phyloP scores from a whole-genome alignment of 2,888 invertebrate species.

The Tortricodes alternella region DNA sequence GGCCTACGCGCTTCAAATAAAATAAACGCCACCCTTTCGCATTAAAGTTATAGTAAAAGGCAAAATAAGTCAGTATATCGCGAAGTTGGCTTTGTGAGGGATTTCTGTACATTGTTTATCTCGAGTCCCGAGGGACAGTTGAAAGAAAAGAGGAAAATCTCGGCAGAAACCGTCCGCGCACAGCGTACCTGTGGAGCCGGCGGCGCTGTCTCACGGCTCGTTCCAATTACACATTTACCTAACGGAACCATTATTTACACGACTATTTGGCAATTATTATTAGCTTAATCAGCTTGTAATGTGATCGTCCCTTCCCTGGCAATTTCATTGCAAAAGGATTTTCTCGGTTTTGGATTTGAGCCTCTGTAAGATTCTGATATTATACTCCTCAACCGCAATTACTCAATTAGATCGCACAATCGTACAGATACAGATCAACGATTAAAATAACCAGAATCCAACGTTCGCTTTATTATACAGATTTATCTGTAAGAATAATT shows the following conservation, averaged over 20 bases:
- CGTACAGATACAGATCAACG: no score
- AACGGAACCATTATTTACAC: not conserved
- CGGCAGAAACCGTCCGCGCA: constrained; percentile 39
- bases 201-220: not conserved
- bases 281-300: no score
- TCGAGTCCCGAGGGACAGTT: constrained; percentile 58
- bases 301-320: no score
- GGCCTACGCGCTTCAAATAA: constrained; percentile 36
- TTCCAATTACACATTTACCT: constrained; percentile 16
- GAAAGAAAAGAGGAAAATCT: constrained; percentile 51
- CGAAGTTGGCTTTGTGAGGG: constrained; percentile 32
- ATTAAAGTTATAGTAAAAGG: constrained; percentile 44
- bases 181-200: constrained; percentile 18
- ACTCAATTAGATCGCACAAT: no score
- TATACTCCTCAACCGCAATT: no score
- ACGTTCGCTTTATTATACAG: no score
- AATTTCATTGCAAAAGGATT: no score
- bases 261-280: not conserved
- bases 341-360: no score
- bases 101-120: constrained; percentile 59
- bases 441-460: no score
- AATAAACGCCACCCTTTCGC: constrained; percentile 49
- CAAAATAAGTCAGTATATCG: constrained; percentile 34
- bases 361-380: no score
- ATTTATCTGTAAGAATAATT: no score